Evolutionary conservation across 1,140 invertebrate species (phyloP), one percentile per base, ranked within the genome.

Genomic region (Meloidogyne exigua): DNA sequence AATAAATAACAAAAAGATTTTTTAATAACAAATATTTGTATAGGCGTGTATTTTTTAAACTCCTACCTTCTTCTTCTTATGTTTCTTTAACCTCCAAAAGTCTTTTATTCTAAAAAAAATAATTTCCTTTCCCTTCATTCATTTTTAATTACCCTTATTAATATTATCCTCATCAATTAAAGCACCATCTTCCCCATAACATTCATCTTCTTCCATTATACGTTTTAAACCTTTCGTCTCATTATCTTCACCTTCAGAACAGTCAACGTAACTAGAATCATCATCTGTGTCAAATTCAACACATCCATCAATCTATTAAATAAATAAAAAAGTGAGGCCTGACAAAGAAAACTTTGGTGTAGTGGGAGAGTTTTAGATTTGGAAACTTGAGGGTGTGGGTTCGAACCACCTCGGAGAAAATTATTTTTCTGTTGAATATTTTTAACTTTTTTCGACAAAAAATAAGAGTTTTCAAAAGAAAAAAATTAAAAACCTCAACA

Each of bases 201-300:
- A 71, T 44, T 71, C 69, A 32, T 71, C 69, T 32, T 71, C 69
- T 62, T 71, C 69, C 69, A 44, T 26, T 18, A 71, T 71, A 26
- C 69, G 69, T 28, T 71, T 71, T 62, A 71, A 26, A 25, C 69
- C 32, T 25, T 18, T 62, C 15, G 11, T 12, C 13, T 71, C 69
- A 11, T 42, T n/a, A 26, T 49, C 69, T 57, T 57, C 49, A 9
- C 49, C 49, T 57, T 57, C 49, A 26, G 69, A 71, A 44, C 69
- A 71, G n/a, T 71, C 69, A 28, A 42, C n/a, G 28, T 71, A 71
- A 44, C 69, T 71, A 18, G 69, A 71, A 57, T 57, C 49, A 25
- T 44, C 44, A 21, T 71, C 69, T 44, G 69, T 26, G 39, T 71
- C 69, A 28, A 71, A 71, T 42, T 71, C 69, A 26, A 71, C 69